Conservation (phyloP, 1,140 invertebrate species). For the Euborellia annulipes region DNA sequence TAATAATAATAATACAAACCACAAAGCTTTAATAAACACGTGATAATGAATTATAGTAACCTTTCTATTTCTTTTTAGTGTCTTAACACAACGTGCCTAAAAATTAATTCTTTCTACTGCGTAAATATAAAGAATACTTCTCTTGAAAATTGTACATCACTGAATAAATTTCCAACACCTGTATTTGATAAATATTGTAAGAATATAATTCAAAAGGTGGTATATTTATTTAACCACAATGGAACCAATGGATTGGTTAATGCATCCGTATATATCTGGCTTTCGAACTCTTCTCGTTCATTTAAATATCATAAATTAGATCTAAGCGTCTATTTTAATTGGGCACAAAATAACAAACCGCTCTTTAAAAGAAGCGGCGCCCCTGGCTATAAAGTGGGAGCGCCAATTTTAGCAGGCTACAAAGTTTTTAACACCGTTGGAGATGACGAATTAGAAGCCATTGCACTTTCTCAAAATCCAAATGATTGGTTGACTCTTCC, state of each 20-base stretch:
- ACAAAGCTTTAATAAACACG: no score
- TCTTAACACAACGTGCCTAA: no score
- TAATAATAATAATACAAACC: no score
- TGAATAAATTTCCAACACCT: slow-evolving; percentile 13
- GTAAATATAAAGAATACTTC: no score
- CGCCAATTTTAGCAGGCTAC: slow-evolving; percentile 40
- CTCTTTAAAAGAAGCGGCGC: slow-evolving; percentile 42
- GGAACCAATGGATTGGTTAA: slow-evolving; percentile 35
- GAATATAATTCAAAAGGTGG: slow-evolving; percentile 32
- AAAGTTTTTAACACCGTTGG: slow-evolving; percentile 2
- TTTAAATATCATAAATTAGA: slow-evolving; percentile 28
- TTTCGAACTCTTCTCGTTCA: slow-evolving; percentile 25
- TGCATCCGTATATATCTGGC: slow-evolving; percentile 26
- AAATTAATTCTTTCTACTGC: no score
- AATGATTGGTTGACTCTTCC: slow-evolving; percentile 21
- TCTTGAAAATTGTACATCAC: slow-evolving; percentile 19
- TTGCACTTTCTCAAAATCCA: background rate
- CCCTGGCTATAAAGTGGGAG: slow-evolving; percentile 44
- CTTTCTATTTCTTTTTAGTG: no score
- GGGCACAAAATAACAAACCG: slow-evolving; percentile 26
- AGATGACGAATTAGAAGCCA: slow-evolving; percentile 6
- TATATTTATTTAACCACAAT: slow-evolving; percentile 37
- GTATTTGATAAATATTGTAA: slow-evolving; percentile 17
- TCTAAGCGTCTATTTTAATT: slow-evolving; percentile 32
- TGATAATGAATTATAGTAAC: no score